These are phyloP conservation scores for Drosophila ficusphila DNA, from an alignment of 1,140 invertebrate genomes.

Conservation along the genomic window DNA sequence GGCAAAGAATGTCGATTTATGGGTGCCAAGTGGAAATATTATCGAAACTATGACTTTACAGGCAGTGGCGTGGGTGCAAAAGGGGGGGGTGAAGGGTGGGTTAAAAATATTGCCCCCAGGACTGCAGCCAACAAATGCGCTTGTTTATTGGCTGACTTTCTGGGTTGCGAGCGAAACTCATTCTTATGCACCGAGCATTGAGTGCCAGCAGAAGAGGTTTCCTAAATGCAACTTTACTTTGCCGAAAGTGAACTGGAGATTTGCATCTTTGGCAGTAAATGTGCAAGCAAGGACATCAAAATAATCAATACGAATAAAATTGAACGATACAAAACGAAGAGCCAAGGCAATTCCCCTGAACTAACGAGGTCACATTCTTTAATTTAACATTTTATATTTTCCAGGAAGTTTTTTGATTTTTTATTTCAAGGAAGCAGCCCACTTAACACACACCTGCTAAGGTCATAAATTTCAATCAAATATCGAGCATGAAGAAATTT, in stretches of 20 bases:
- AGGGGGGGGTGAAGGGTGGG: background rate
- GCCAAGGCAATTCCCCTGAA: too few species aligned
- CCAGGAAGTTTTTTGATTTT: too few species aligned
- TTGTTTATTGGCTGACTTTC: conserved; percentile 59
- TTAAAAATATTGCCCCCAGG: conserved; percentile 14
- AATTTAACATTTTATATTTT: too few species aligned
- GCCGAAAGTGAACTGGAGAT: background rate
- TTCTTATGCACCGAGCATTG: background rate
- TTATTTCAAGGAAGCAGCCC: too few species aligned
- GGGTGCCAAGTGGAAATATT: conserved; percentile 73
- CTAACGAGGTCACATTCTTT: too few species aligned
- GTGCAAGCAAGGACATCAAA: too few species aligned
- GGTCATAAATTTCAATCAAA: conserved; percentile 38
- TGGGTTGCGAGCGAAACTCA: conserved; percentile 8
- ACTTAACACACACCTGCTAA: conserved; percentile 29
- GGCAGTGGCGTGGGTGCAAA: background rate
- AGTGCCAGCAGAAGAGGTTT: background rate
- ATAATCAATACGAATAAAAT: background rate
- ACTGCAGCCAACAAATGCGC: conserved; percentile 41
- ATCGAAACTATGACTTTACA: conserved; percentile 49
- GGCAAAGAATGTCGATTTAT: conserved; percentile 73
- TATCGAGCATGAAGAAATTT: conserved; percentile 11
- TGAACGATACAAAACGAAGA: too few species aligned
- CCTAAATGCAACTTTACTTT: background rate
- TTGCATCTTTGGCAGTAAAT: background rate